A percentile compares a stretch with the other conserved stretches of the same genome.
These are phyloP conservation scores for Lamellibrachia luymesi DNA, from an alignment of 1,140 invertebrate species.

Conservation along the genomic window DNA sequence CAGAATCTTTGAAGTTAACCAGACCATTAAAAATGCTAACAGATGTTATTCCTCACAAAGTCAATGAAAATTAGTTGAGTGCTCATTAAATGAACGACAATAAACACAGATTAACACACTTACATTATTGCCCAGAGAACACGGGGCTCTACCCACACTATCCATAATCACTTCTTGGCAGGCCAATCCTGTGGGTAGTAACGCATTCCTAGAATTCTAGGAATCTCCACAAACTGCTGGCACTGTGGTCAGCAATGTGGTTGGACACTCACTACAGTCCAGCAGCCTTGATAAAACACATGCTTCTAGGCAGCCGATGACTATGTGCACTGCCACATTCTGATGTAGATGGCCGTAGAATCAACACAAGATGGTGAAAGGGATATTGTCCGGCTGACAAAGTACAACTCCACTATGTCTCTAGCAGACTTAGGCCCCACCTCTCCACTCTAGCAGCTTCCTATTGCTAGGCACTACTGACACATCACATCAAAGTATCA, in stretches of 20 bases:
- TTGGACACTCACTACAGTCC: not conserved
- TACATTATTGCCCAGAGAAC: not conserved
- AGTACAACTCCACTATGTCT: not conserved
- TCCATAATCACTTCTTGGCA: not conserved
- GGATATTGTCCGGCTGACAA: not conserved
- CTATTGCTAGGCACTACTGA: not conserved
- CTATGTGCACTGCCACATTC: not conserved
- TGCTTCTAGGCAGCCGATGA: not conserved
- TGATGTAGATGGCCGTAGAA: not conserved
- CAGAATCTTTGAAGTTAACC: not conserved
- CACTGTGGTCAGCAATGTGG: not conserved
- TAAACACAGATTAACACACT: not conserved
- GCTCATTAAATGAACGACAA: not conserved
- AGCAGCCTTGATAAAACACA: not conserved
- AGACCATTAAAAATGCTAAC: not conserved
- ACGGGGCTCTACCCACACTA: not conserved
- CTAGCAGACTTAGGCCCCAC: not conserved
- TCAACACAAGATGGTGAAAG: not conserved
- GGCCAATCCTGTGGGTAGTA: not conserved
- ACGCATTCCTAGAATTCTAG: not conserved
- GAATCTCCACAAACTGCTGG: not conserved
- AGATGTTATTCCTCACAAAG: not conserved
- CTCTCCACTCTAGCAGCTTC: not conserved
- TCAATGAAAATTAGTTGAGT: not conserved
- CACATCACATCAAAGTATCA: constrained; percentile 5